Evolutionary conservation across 1,140 invertebrate genomes (phyloP).

Genomic region (Drosophila arawakana): DNA sequence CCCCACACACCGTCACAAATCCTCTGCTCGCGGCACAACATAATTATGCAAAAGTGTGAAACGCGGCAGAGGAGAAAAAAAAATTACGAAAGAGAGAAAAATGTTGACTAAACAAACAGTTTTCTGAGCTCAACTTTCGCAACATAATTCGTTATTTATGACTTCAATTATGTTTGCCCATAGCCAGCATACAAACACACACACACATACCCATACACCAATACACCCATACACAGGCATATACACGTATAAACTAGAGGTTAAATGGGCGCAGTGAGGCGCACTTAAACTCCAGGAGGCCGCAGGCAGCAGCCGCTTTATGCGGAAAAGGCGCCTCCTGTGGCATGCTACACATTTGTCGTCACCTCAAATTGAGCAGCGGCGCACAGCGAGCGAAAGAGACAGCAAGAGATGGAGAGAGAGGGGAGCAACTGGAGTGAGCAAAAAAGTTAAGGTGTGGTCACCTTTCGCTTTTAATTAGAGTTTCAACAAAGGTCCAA

Average conservation of each 20-base stretch:
- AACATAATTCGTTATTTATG: slow-evolving; percentile 83
- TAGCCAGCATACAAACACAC: slow-evolving; percentile 41
- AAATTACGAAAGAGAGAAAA: slow-evolving; percentile 30
- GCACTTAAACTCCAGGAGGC: slow-evolving; percentile 60
- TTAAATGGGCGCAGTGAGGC: slow-evolving; percentile 72
- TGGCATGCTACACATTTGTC: slow-evolving; percentile 67
- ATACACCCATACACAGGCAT: slow-evolving; percentile 32
- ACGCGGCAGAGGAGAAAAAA: slow-evolving; percentile 27
- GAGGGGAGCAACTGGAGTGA: not conserved
- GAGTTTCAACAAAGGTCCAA: slow-evolving; percentile 49
- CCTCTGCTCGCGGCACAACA: slow-evolving; percentile 42
- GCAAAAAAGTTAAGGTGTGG: slow-evolving; percentile 33
- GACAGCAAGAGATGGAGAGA: not conserved
- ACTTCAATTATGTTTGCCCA: slow-evolving; percentile 81
- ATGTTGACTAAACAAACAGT: slow-evolving; percentile 67
- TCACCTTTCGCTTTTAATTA: slow-evolving; percentile 62
- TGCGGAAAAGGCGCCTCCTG: slow-evolving; percentile 36
- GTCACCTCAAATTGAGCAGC: slow-evolving; percentile 54
- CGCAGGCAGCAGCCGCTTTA: slow-evolving; percentile 25
- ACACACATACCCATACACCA: slow-evolving; percentile 28
- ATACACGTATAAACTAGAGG: slow-evolving; percentile 50
- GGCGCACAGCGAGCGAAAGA: not conserved
- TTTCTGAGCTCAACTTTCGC: slow-evolving; percentile 67
- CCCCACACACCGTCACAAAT: not conserved
- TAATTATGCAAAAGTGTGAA: slow-evolving; percentile 80